These are phyloP conservation scores for Mormyrus lacerda DNA, from an alignment of 2,113 vertebrate species.

Conservation along the genomic window DNA sequence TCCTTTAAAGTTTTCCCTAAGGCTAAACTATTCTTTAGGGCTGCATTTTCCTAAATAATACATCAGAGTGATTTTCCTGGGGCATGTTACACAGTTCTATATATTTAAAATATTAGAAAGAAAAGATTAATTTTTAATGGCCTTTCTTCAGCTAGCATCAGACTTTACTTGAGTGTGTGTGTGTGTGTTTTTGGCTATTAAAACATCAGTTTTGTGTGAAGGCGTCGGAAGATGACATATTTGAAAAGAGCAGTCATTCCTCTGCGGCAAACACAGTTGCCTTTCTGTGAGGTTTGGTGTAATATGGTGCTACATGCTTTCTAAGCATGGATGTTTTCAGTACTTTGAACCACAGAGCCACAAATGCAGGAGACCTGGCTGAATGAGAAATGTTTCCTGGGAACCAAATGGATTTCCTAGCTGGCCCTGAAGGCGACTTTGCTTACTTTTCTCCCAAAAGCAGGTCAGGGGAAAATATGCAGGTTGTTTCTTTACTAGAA, in stretches of 20 bases:
- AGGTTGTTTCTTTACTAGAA: constrained; percentile 1
- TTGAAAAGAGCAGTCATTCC: background rate
- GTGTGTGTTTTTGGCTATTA: background rate
- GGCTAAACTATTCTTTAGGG: constrained; percentile 5
- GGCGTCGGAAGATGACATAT: background rate
- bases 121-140: background rate
- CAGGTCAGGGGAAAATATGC: constrained; percentile 14
- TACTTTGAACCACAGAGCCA: background rate
- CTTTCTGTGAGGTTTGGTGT: background rate
- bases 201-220: background rate
- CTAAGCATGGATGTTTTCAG: background rate
- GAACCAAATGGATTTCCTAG: background rate
- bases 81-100: background rate
- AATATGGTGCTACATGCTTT: background rate
- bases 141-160: background rate
- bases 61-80: background rate
- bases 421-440: background rate
- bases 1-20: background rate
- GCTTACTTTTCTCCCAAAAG: background rate
- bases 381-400: background rate
- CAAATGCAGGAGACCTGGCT: background rate
- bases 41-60: constrained; percentile 9
- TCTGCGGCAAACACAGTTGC: background rate
- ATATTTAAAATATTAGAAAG: constrained; percentile 12
- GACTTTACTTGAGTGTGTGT: background rate